phyloP scores from a whole-genome alignment of 2,113 vertebrate species.

The Malurus alboscapulatus region DNA sequence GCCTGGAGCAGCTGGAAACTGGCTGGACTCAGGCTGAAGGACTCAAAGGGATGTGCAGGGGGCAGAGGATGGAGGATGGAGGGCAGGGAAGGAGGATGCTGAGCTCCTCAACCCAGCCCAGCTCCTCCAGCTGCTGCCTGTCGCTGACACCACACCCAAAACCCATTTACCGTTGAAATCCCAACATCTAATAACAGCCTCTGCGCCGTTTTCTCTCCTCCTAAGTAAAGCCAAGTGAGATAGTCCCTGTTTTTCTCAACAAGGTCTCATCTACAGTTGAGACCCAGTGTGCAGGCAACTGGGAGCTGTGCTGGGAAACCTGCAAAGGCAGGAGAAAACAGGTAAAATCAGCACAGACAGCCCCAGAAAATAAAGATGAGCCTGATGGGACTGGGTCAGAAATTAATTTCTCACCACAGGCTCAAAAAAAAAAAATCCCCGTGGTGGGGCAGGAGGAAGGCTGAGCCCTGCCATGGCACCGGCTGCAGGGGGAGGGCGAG shows the following conservation, averaged over 20 bases:
- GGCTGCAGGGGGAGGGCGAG: background rate
- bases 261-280: background rate
- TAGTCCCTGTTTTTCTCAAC: background rate
- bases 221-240: background rate
- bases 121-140: background rate
- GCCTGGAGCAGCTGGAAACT: background rate
- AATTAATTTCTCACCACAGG: background rate
- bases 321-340: background rate
- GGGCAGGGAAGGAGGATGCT: background rate
- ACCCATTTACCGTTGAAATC: background rate
- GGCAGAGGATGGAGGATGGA: background rate
- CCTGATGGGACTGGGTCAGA: background rate
- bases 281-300: background rate
- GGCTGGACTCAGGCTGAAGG: background rate
- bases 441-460: background rate
- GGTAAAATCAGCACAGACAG: background rate
- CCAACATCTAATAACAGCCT: background rate
- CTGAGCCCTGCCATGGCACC: background rate
- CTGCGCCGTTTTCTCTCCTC: background rate
- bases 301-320: conserved; percentile 11
- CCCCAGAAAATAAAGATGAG: background rate
- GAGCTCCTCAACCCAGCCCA: background rate
- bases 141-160: background rate
- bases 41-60: background rate
- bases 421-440: background rate